These are phyloP conservation scores for Ciconia boyciana DNA, from an alignment of 2,113 vertebrate species.

Conservation along the genomic window DNA sequence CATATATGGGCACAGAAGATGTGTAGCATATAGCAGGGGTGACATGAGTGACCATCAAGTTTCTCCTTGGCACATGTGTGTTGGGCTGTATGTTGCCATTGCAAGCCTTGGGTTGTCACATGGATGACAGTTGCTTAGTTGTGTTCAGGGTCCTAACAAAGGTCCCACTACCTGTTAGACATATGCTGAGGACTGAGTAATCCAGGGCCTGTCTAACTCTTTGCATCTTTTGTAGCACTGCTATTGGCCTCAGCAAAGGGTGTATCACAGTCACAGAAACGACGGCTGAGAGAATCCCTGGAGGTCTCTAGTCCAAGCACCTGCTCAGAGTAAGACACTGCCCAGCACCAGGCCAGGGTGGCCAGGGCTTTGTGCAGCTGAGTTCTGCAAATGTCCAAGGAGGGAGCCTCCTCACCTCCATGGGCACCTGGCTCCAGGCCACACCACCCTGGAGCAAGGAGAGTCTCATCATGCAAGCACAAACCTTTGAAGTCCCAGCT, in stretches of 20 bases:
- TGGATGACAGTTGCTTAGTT: neutral
- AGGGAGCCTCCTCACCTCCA: neutral
- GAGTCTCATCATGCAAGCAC: neutral
- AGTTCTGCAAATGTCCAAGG: neutral
- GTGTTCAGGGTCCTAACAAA: neutral
- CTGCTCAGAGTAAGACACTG: neutral
- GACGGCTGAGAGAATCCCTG: neutral
- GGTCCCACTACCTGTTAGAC: neutral
- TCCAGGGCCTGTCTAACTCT: neutral
- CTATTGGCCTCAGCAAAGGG: neutral
- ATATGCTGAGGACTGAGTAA: rapidly evolving
- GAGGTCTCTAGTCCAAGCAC: neutral
- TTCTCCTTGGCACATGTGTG: neutral
- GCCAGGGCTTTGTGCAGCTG: rapidly evolving
- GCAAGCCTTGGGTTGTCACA: neutral
- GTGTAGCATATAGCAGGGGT: too few species aligned
- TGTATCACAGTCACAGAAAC: neutral
- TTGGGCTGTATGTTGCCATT: neutral
- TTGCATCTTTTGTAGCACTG: neutral
- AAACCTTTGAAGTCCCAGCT: neutral
- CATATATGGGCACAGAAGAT: neutral
- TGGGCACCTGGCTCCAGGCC: neutral
- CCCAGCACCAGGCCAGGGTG: neutral
- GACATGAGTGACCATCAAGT: neutral
- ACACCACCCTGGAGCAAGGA: neutral